phyloP scores from a whole-genome alignment of 2,113 vertebrate species.

The Engystomops pustulosus region DNA sequence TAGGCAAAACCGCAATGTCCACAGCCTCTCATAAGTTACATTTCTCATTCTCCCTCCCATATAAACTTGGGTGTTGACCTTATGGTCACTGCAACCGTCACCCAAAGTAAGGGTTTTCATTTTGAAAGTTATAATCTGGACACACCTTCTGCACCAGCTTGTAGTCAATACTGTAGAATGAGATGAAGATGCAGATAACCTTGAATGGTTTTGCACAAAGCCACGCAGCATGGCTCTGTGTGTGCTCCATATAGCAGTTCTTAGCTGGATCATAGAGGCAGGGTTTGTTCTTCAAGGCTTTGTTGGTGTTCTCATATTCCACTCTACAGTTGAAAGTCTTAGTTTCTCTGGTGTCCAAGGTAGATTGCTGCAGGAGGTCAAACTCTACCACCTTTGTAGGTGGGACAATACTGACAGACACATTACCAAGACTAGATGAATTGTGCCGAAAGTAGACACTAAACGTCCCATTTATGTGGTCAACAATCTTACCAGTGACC shows the following conservation, averaged over 20 bases:
- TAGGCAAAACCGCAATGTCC: background rate
- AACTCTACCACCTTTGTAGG: constrained; percentile 60
- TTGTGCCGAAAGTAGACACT: constrained; percentile 93
- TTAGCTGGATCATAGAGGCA: constrained; percentile 95
- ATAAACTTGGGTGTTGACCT: constrained; percentile 43
- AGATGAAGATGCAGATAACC: constrained; percentile 99
- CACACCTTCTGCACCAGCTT: constrained; percentile 99
- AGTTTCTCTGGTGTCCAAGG: constrained; percentile 83
- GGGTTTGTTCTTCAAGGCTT: constrained; percentile 91
- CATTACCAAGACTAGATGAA: constrained; percentile 89
- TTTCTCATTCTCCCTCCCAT: background rate
- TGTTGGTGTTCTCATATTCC: constrained; percentile 96
- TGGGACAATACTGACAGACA: constrained; percentile 88
- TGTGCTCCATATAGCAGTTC: constrained; percentile 96
- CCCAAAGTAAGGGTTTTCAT: constrained; percentile 92
- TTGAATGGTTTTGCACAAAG: constrained; percentile 98
- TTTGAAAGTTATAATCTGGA: constrained; percentile 98
- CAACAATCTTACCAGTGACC: constrained; percentile 95
- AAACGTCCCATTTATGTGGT: constrained; percentile 97
- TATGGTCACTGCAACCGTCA: constrained; percentile 66
- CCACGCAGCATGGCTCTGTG: constrained; percentile 94
- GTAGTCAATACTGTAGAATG: constrained; percentile 97
- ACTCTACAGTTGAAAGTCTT: constrained; percentile 95
- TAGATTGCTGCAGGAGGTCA: constrained; percentile 77
- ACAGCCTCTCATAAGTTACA: background rate